phyloP scores from a whole-genome alignment of 2,113 vertebrate species.

The Oreochromis spilurus region DNA sequence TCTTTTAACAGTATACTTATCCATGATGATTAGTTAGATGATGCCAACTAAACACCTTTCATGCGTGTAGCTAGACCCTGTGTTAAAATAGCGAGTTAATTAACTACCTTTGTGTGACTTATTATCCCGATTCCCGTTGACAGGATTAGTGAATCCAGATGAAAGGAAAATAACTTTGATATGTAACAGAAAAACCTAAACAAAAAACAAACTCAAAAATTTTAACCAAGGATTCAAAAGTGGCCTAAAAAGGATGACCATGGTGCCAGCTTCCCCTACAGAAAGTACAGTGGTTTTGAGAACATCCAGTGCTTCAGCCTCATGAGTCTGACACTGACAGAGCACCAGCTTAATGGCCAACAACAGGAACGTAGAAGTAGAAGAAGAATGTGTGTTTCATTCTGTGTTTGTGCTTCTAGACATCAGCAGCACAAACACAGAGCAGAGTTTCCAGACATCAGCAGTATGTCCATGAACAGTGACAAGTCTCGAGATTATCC shows the following conservation, averaged over 20 bases:
- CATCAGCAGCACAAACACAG: accelerated
- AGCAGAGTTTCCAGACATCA: not conserved
- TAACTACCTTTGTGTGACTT: not conserved
- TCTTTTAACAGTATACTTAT: accelerated
- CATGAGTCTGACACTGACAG: accelerated
- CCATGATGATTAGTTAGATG: accelerated
- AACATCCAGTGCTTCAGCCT: accelerated
- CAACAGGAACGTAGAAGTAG: not conserved
- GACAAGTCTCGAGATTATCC: not conserved
- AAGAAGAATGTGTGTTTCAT: accelerated
- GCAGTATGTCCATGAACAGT: accelerated
- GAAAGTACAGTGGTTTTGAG: accelerated
- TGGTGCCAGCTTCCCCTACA: not conserved
- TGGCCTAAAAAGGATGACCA: not conserved
- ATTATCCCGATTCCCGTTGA: accelerated
- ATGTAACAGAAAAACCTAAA: accelerated
- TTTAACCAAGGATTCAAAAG: not conserved
- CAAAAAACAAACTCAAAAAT: accelerated
- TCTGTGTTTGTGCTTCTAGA: accelerated
- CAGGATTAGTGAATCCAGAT: not conserved
- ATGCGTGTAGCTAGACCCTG: accelerated
- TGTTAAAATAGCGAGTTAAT: not conserved
- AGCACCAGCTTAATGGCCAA: not conserved
- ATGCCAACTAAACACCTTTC: not conserved
- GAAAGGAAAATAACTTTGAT: not conserved